These are phyloP conservation scores for Nomada hirtipes DNA, from an alignment of 2,888 invertebrate genomes.

Conservation along the genomic window DNA sequence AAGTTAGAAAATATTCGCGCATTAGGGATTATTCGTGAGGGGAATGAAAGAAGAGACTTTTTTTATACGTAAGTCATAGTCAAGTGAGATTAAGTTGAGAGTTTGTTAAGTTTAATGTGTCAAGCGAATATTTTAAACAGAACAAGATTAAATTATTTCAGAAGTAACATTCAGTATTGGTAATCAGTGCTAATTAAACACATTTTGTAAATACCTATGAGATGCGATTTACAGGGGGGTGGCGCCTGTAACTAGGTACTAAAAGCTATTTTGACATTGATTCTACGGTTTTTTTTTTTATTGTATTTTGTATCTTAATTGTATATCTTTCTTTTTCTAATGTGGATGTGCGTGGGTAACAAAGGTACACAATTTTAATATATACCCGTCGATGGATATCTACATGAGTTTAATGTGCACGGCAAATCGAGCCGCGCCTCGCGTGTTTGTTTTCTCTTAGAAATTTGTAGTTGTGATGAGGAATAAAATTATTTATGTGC, in stretches of 20 bases:
- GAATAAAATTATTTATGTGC: conserved; percentile 81
- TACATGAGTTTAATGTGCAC: conserved; percentile 14
- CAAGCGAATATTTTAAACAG: conserved; percentile 21
- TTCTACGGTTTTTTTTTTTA: conserved; percentile 49
- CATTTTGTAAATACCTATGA: conserved; percentile 59
- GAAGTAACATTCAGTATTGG: conserved; percentile 62
- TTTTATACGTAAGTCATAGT: conserved; percentile 51
- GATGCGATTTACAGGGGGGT: conserved; percentile 30
- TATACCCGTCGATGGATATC: conserved; percentile 37
- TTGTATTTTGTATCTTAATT: conserved; percentile 71
- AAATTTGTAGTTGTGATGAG: conserved; percentile 59
- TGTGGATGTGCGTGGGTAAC: conserved; percentile 63
- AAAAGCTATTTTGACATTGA: conserved; percentile 47
- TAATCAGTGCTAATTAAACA: conserved; percentile 50
- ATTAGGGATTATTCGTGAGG: neutral
- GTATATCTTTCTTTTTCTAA: conserved; percentile 65
- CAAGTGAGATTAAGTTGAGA: conserved; percentile 54
- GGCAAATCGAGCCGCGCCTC: conserved; percentile 20
- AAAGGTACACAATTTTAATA: conserved; percentile 57
- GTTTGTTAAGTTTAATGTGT: conserved; percentile 47
- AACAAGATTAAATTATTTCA: conserved; percentile 59
- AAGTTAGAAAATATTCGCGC: conserved; percentile 36
- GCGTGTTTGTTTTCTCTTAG: conserved; percentile 39
- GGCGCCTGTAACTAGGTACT: conserved; percentile 57
- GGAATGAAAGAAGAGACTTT: conserved; percentile 4